Percentiles rank a stretch among this genome's conserved stretches.
Evolutionary conservation across 92 coral and sea anemone genomes (phyloP).

Genomic region (Epizoanthus illoricatus): DNA sequence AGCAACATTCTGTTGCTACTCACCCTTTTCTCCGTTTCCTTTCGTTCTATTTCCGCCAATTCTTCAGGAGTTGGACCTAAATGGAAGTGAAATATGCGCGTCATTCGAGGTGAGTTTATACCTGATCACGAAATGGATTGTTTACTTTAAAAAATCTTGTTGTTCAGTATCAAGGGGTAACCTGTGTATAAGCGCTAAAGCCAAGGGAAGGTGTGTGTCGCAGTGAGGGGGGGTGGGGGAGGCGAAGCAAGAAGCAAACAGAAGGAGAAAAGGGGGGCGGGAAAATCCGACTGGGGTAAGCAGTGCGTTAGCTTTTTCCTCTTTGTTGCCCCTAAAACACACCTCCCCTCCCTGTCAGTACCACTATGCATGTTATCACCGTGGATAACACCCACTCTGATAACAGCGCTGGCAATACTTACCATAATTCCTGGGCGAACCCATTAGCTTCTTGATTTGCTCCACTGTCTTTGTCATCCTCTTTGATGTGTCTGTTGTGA

Average conservation of each 20-base stretch:
- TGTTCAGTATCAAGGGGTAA: no score
- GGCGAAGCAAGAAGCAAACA: no score
- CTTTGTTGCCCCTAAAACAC: no score
- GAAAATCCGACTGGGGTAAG: no score
- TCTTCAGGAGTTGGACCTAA: slow-evolving; percentile 98
- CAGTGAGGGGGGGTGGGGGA: no score
- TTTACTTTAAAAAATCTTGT: no score
- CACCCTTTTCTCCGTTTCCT: slow-evolving; percentile 90
- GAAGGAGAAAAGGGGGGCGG: no score
- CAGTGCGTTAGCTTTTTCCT: no score
- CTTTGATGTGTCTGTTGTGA: slow-evolving; percentile 71
- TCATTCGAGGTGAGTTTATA: no score
- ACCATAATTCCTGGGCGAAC: slow-evolving; percentile 97
- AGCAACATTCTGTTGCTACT: slow-evolving; percentile 1
- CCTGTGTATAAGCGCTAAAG: no score
- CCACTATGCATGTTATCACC: background rate
- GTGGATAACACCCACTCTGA: background rate
- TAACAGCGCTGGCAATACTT: background rate
- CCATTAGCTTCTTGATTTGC: slow-evolving; percentile 86
- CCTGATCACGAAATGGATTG: no score
- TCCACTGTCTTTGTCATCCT: slow-evolving; percentile 89
- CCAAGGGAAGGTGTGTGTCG: no score
- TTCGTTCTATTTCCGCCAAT: slow-evolving; percentile 87
- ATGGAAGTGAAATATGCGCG: background rate
- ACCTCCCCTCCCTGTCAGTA: background rate